Evolutionary conservation across 1,140 invertebrate species (phyloP).

Genomic region (Panagrolaimus sp.): DNA sequence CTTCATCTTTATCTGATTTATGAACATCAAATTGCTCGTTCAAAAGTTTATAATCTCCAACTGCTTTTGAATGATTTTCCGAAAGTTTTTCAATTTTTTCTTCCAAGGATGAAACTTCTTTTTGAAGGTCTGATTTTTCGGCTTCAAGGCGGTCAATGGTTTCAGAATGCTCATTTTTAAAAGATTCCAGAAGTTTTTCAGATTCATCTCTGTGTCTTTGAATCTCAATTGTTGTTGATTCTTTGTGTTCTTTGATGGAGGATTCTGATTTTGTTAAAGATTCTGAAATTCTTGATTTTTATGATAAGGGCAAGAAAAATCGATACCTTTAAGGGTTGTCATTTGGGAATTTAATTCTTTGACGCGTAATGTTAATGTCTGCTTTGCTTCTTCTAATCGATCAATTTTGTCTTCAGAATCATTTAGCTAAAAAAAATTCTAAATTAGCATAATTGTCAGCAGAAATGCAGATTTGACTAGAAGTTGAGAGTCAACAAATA

Average conservation of each 20-base stretch:
- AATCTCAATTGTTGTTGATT: background rate
- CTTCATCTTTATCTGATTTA: background rate
- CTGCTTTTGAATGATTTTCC: background rate
- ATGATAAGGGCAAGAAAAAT: background rate
- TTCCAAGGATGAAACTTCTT: background rate
- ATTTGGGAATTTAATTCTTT: constrained; percentile 7
- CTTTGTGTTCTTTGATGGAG: background rate
- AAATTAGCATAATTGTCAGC: no score
- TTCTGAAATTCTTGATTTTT: background rate
- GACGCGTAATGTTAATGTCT: background rate
- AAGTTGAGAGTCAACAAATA: no score
- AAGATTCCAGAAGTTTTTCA: background rate
- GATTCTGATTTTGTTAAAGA: background rate
- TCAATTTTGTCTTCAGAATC: constrained; percentile 7
- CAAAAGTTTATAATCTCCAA: background rate
- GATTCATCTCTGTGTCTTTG: background rate
- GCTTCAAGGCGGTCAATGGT: background rate
- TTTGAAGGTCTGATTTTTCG: background rate
- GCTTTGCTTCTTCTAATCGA: background rate
- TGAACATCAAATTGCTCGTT: background rate
- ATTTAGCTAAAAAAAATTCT: background rate
- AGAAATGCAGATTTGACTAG: no score
- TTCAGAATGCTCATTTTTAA: background rate
- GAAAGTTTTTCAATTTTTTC: background rate
- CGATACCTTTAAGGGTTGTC: background rate